phyloP scores from a whole-genome alignment of 1,140 invertebrate species.

The Aphelenchoides avenae region DNA sequence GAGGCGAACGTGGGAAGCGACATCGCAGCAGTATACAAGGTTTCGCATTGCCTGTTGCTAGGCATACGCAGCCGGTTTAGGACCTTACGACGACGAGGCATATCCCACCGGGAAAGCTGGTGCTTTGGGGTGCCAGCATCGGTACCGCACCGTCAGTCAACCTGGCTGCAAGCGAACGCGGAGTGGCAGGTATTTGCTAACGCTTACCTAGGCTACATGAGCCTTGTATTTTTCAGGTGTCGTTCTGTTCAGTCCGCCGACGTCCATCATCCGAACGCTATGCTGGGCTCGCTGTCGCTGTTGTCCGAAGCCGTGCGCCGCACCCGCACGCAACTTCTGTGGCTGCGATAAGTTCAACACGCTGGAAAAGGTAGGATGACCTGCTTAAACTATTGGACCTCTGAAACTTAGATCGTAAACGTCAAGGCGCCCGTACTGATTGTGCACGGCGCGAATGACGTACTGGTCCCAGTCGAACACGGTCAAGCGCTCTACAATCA shows the following conservation, averaged over 20 bases:
- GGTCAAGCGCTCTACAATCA: constrained; percentile 14
- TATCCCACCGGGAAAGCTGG: constrained; percentile 13
- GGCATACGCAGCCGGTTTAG: no score
- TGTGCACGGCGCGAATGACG: constrained; percentile 11
- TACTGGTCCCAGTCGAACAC: constrained; percentile 22
- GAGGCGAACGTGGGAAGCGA: constrained; percentile 10
- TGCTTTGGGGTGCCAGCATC: constrained; percentile 19
- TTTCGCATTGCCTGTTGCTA: no score
- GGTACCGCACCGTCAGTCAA: constrained; percentile 17
- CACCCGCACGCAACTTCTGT: constrained; percentile 1
- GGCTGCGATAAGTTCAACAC: constrained; percentile 9
- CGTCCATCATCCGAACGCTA: constrained; percentile 21
- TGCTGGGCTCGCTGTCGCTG: constrained; percentile 14
- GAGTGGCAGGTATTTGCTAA: no score
- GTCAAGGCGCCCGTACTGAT: constrained; percentile 17
- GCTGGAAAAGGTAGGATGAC: background rate
- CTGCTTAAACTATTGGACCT: no score
- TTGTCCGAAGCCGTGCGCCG: constrained; percentile 12
- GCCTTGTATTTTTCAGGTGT: constrained; percentile 8
- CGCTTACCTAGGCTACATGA: no score
- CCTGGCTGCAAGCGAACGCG: constrained; percentile 12
- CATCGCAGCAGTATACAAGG: constrained; percentile 18
- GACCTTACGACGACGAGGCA: background rate
- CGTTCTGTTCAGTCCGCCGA: constrained; percentile 14
- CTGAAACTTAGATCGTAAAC: constrained; percentile 16